These are phyloP conservation scores for Budorcas taxicolor DNA, from an alignment of 2,113 vertebrate species.

Conservation along the genomic window DNA sequence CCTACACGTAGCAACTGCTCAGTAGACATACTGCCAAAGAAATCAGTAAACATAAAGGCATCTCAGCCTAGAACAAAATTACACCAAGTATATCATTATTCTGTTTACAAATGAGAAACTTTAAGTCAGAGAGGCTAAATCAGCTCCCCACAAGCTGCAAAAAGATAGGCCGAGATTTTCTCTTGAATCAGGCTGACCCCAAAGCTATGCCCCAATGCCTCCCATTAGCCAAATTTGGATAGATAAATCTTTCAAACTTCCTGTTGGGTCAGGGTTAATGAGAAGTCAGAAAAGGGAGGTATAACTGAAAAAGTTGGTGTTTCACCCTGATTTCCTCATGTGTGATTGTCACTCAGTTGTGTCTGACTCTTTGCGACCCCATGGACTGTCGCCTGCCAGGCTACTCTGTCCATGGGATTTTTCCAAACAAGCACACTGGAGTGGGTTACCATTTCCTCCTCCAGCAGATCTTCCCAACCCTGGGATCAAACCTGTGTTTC, in stretches of 20 bases:
- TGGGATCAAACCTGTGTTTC: background rate
- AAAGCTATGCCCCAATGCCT: background rate
- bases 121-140: background rate
- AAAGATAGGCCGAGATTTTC: background rate
- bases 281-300: background rate
- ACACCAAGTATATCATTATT: background rate
- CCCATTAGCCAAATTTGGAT: background rate
- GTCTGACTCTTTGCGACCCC: background rate
- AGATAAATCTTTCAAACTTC: background rate
- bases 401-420: background rate
- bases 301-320: fast-evolving
- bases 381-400: background rate
- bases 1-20: background rate
- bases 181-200: background rate
- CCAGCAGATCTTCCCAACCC: background rate
- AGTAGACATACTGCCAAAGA: background rate
- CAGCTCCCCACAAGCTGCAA: background rate
- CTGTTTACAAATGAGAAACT: background rate
- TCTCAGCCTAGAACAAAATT: background rate
- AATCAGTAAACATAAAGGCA: constrained; percentile 13
- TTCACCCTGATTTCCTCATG: background rate
- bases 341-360: background rate
- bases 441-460: background rate
- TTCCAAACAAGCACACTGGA: background rate
- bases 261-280: background rate